Conservation (phyloP, 2,797 vertebrate species). For the Neosalanx taihuensis region DNA sequence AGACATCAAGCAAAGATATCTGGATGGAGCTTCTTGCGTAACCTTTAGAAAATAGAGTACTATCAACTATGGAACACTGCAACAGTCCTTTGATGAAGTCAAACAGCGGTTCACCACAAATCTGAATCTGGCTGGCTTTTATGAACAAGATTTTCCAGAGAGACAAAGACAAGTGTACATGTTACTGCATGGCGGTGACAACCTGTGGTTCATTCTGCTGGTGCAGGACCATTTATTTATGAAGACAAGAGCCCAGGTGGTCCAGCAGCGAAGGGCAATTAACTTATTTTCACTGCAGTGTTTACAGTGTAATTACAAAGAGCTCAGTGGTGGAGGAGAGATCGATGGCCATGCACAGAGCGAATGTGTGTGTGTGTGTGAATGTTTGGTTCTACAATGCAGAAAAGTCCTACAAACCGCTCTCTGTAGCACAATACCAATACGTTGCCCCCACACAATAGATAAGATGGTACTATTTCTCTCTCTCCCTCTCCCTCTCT, state of each 20-base stretch:
- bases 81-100: no score
- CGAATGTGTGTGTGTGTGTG: not conserved
- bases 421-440: not conserved
- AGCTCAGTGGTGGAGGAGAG: not conserved
- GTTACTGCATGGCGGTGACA: not conserved
- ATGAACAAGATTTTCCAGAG: no score
- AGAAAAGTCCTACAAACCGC: not conserved
- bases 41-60: no score
- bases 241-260: not conserved
- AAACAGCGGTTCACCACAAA: no score
- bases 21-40: no score
- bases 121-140: no score
- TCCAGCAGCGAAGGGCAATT: conserved; percentile 6
- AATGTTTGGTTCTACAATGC: not conserved
- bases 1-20: no score
- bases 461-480: not conserved
- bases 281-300: conserved; percentile 5
- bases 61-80: no score
- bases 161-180: no score
- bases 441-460: not conserved
- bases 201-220: not conserved
- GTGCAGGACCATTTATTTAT: not conserved
- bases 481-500: not conserved
- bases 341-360: conserved; percentile 3
- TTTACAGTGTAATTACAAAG: conserved; percentile 9